Base-by-base conservation (phyloP, 1,140 invertebrate genomes). In the Camponotus pennsylvanicus region DNA sequence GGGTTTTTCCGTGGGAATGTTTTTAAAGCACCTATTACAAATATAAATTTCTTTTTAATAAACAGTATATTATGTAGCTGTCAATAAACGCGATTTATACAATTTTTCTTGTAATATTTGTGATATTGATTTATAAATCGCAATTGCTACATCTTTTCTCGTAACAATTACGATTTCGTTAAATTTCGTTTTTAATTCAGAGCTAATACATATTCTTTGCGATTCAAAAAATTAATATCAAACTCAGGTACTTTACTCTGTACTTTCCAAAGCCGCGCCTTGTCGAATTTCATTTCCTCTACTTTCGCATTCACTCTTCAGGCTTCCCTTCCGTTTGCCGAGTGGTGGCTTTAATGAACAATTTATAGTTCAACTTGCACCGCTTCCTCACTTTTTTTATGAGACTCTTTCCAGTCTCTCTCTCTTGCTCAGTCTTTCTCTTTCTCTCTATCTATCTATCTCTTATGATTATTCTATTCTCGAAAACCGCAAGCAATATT, bases 221-320 rank as follows among this genome's bases (percentile, higher is more conserved):
- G 49, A 83, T 71, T 55, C 13, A 59, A 13, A 82, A 88, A 89
- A 89, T 92, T 92, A 90, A 88, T 87, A 93, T 91, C 91, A 92
- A 91, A 92, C 59, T 90, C 73, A 71, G 87, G 77, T 88, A 88
- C 89, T 92, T 88, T 83, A 86, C 18, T n/a, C 88, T 57, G 77
- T 80, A 89, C 57, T 67, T 78, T 37, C 40, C 61, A 57, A 40
- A 37, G 85, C 45, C 52, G 76, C 57, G 37, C 75, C 73, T 76
- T 70, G 89, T 88, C 77, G 86, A 93, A 92, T 89, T 82, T 83
- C 63, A 89, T 88, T 92, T 88, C 86, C 80, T 83, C 66, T 79
- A 86, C 64, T 71, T 84, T 88, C 52, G 82, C 45, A 67, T 88
- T 67, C 84, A 70, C 83, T 85, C 83, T 88, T 52, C 80, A 32